A percentile compares a stretch with the other conserved stretches of the same genome.
These are phyloP conservation scores for Diorhabda sublineata DNA, from an alignment of 1,140 invertebrate species.

Conservation along the genomic window DNA sequence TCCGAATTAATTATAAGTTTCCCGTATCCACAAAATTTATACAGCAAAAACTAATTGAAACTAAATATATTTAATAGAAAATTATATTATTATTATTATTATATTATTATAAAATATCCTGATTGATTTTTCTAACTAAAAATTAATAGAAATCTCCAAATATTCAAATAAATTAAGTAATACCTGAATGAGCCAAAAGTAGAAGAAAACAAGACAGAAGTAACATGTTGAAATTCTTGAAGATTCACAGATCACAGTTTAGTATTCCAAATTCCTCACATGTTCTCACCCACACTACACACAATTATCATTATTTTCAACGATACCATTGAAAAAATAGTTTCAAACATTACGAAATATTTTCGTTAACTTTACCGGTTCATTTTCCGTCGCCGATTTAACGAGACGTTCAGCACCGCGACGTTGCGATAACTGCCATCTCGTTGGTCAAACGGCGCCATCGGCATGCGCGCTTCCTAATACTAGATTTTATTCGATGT, in stretches of 20 bases:
- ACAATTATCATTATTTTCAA: neutral
- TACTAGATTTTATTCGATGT: constrained; percentile 18
- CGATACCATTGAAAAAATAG: neutral
- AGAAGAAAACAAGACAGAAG: constrained; percentile 14
- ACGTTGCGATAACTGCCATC: constrained; percentile 27
- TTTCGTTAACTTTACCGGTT: neutral
- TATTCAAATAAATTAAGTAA: neutral
- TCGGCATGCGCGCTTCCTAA: constrained; percentile 27
- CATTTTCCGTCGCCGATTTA: neutral
- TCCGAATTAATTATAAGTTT: no score
- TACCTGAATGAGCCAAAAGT: constrained; percentile 15
- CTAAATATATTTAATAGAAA: no score
- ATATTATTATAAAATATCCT: no score
- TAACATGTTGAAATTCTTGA: constrained; percentile 5
- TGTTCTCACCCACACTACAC: neutral
- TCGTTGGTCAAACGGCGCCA: constrained; percentile 16
- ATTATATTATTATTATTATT: no score
- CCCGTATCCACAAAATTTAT: no score
- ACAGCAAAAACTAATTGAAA: no score
- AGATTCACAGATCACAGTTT: neutral
- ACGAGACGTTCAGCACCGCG: constrained; percentile 26
- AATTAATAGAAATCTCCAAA: neutral
- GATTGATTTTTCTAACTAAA: no score
- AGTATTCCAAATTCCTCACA: neutral
- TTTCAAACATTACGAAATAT: neutral